These are phyloP conservation scores for Serranus cabrilla DNA, from an alignment of 2,797 vertebrate genomes.

Conservation along the genomic window DNA sequence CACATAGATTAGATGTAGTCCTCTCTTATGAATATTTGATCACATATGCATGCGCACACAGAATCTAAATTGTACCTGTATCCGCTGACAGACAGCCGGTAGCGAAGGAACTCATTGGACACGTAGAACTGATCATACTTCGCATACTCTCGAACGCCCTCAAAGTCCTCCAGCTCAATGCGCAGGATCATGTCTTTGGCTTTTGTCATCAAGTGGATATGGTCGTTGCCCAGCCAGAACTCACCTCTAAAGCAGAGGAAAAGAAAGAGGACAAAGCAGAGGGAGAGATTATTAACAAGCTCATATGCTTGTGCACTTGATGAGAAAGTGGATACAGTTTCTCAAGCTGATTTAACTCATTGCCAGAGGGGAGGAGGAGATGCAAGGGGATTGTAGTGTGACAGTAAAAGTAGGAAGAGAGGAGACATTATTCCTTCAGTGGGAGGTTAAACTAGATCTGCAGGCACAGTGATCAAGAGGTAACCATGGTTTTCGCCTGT, in stretches of 20 bases:
- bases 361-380: slow-evolving; percentile 15
- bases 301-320: slow-evolving; percentile 34
- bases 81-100: slow-evolving; percentile 90
- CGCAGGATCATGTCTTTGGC: slow-evolving; percentile 93
- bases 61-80: slow-evolving; percentile 73
- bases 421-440: slow-evolving; percentile 49
- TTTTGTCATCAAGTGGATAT: slow-evolving; percentile 94
- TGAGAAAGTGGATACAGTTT: slow-evolving; percentile 35
- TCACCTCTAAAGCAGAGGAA: slow-evolving; percentile 80
- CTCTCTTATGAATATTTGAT: slow-evolving; percentile 23
- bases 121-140: slow-evolving; percentile 94
- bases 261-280: slow-evolving; percentile 11
- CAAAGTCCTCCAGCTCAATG: slow-evolving; percentile 95
- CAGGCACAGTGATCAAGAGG: slow-evolving; percentile 38
- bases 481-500: slow-evolving; percentile 38
- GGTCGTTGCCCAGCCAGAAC: slow-evolving; percentile 98
- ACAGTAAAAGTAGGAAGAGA: slow-evolving; percentile 43
- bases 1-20: slow-evolving; percentile 10
- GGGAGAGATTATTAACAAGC: slow-evolving; percentile 35
- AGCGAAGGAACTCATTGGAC: slow-evolving; percentile 93
- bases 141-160: slow-evolving; percentile 90
- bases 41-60: not conserved
- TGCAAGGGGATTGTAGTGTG: slow-evolving; percentile 29
- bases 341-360: slow-evolving; percentile 49
- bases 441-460: slow-evolving; percentile 42